Percentiles rank a stretch among this genome's conserved stretches.
Evolutionary conservation across 2,888 invertebrate genomes (phyloP).

Genomic region (Acanthacorydalis orientalis): DNA sequence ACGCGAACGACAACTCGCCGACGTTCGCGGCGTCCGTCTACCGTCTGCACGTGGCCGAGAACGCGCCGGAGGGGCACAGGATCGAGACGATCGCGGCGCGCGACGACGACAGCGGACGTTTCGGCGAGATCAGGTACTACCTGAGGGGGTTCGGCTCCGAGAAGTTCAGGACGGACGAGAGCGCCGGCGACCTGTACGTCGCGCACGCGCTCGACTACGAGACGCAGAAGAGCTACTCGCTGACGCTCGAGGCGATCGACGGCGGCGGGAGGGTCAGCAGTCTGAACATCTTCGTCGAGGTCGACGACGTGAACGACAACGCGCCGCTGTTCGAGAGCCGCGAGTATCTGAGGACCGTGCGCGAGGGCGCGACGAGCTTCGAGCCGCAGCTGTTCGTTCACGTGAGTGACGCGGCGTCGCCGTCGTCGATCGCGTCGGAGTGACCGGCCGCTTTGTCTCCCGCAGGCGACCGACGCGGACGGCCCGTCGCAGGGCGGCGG

Average conservation of each 20-base stretch:
- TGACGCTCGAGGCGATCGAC: constrained; percentile 66
- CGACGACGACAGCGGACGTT: constrained; percentile 56
- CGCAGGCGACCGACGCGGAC: constrained; percentile 57
- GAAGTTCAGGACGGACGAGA: constrained; percentile 50
- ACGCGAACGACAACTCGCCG: constrained; percentile 69
- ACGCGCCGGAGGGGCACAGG: constrained; percentile 38
- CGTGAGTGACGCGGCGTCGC: constrained; percentile 44
- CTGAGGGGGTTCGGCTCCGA: constrained; percentile 66
- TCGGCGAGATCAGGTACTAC: constrained; percentile 53
- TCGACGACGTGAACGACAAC: constrained; percentile 64
- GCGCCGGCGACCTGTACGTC: constrained; percentile 49
- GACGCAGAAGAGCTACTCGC: constrained; percentile 58
- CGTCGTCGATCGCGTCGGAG: constrained; percentile 48
- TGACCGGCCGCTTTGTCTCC: constrained; percentile 12
- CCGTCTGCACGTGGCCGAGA: constrained; percentile 45
- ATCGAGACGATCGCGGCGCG: constrained; percentile 49
- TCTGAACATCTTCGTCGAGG: constrained; percentile 51
- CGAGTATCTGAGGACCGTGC: constrained; percentile 57
- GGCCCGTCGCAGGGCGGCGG: constrained; percentile 56
- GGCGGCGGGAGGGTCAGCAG: constrained; percentile 59
- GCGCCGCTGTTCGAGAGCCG: constrained; percentile 49
- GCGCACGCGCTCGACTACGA: constrained; percentile 57
- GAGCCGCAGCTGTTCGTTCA: constrained; percentile 59
- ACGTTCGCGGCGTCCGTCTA: constrained; percentile 45
- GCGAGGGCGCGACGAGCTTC: constrained; percentile 59